Base-by-base conservation (phyloP, 2,113 vertebrate genomes). In the Caracal caracal region DNA sequence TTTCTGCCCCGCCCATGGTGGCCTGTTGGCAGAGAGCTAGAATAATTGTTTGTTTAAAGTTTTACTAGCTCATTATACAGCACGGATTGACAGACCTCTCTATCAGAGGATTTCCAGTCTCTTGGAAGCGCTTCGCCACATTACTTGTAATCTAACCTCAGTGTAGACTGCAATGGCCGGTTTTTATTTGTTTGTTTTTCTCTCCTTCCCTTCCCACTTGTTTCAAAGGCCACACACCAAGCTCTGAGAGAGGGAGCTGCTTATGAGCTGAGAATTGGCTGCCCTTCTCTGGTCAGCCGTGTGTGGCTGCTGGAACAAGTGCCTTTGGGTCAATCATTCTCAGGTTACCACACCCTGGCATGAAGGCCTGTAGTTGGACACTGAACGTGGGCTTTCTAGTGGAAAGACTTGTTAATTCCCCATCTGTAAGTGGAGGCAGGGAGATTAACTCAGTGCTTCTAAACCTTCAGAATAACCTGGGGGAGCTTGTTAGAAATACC, bases 31-130 rank as follows among this genome's bases (percentile, higher is more conserved):
- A 88, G 65, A 90, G 49, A 28, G 78, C 40, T 88, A 37, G 30
- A 90, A 35, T 65, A 43, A 92, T 83, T 93, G 68, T 88, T 93
- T 84, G 28, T 91, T 96, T 88, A 17, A 89, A 92, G 66, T 94
- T 95, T 95, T 93, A 73, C 47, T 88, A 78, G 53, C 88, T 93
- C 66, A 96, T 96, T 96, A 92, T 68, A 24, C 47, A 71, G 85
- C 59, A n/a, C 20, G 19, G 95, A 91, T 63, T 65, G 88, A 93
- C 37, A 78, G 73, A 10, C 59, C 10, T 88, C 76, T 85, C 66
- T 85, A 19, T 70, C 71, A 90, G 88, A 92, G n/a, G 63, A 96
- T 88, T 90, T 78, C 37, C 63, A 92, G 73, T 56, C 63, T 90
- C 33, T 91, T 70, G 33, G 85, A 92, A 79, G 22, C 10, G 30